These are phyloP conservation scores for Proisotoma minuta DNA, from an alignment of 2,888 invertebrate species.

Conservation along the genomic window DNA sequence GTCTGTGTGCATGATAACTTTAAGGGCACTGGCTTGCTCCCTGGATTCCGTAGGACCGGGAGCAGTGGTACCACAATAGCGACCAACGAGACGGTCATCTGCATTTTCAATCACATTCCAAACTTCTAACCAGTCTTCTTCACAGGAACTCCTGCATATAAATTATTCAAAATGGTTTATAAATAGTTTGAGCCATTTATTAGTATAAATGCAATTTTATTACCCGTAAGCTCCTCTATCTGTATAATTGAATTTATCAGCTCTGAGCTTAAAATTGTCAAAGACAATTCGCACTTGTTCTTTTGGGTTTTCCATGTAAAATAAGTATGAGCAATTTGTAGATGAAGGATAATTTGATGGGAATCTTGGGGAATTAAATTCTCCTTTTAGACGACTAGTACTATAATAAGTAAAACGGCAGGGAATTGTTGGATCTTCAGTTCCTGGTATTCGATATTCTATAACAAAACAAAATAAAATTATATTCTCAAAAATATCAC, in stretches of 20 bases:
- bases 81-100: conserved; percentile 76
- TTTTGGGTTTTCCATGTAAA: conserved; percentile 70
- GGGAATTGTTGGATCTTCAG: conserved; percentile 81
- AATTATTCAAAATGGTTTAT: background rate
- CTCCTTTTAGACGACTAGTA: conserved; percentile 77
- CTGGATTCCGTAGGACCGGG: conserved; percentile 87
- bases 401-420: conserved; percentile 89
- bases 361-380: conserved; percentile 92
- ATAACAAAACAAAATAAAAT: conserved; percentile 5
- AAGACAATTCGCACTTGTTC: conserved; percentile 87
- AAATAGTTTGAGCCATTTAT: background rate
- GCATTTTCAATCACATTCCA: conserved; percentile 82
- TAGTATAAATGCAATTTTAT: conserved; percentile 44
- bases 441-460: conserved; percentile 68
- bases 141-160: conserved; percentile 57
- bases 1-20: conserved; percentile 84
- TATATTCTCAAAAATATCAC: background rate
- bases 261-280: conserved; percentile 83
- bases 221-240: conserved; percentile 67
- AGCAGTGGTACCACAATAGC: conserved; percentile 84
- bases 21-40: conserved; percentile 78
- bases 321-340: conserved; percentile 81
- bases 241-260: conserved; percentile 72
- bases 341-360: conserved; percentile 94
- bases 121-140: conserved; percentile 90